Base-by-base conservation (phyloP, 2,888 invertebrate genomes). In the Neria commutata region DNA sequence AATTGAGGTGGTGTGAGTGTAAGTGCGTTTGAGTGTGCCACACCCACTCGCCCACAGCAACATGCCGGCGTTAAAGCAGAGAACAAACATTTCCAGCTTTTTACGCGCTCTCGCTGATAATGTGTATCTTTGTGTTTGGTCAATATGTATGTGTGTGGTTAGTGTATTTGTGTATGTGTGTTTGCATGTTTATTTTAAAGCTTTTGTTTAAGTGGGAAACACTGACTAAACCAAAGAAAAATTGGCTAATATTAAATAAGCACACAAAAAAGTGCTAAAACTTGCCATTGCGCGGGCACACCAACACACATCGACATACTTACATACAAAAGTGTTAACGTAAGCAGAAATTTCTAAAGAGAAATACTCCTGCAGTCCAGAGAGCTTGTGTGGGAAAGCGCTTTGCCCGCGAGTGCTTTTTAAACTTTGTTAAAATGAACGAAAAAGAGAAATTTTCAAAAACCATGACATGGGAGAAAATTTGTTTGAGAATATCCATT, bases 121-220 rank as follows among this genome's bases (percentile, higher is more conserved):
- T n/a, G n/a, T n/a, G n/a, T n/a, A n/a, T n/a, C n/a, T n/a, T n/a
- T n/a, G n/a, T n/a, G n/a, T n/a, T n/a, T n/a, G n/a, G n/a, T n/a
- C n/a, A n/a, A n/a, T n/a, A n/a, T 6, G 11, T 37, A 37, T 37
- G 37, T 37, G 37, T n/a, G 37, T 37, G n/a, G 37, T 37, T 10
- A 14, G n/a, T 37, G 37, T 37, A 14, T 8, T 4, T 37, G 37
- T 37, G 37, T 37, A 4, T 8, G n/a, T 37, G 16, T 37, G 37
- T 37, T n/a, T n/a, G n/a, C n/a, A n/a, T 37, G 42, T 42, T 19
- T 42, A 42, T 42, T 42, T 42, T 19, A 42, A 42, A 42, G 42
- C 17, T 42, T 42, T 42, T 19, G 19, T 42, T 5, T 11, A 42
- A 42, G 21, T 42, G 42, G 37, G 37, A 8, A 37, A 37, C 37